These are phyloP conservation scores for Rotaria sp. DNA, from an alignment of 2,888 invertebrate genomes.

Conservation along the genomic window DNA sequence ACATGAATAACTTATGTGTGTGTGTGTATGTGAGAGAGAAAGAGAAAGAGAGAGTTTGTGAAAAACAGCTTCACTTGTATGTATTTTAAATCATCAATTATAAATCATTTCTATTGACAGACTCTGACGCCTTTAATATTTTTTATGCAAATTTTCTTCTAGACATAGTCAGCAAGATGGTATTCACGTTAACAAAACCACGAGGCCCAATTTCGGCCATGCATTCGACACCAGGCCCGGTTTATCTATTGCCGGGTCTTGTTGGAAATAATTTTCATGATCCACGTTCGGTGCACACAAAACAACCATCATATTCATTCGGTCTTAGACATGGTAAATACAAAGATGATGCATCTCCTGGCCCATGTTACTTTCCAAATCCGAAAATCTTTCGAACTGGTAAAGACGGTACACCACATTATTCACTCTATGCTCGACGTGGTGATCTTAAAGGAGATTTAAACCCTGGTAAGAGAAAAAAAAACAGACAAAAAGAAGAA, in stretches of 20 bases:
- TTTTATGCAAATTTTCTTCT: background rate
- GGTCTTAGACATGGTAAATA: background rate
- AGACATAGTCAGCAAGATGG: background rate
- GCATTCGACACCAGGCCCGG: slow-evolving; percentile 52
- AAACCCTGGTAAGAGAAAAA: slow-evolving; percentile 31
- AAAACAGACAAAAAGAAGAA: background rate
- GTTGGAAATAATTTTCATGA: slow-evolving; percentile 48
- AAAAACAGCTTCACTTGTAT: background rate
- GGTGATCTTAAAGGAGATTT: slow-evolving; percentile 23
- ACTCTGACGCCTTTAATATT: too few relatives aligned
- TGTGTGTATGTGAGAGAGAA: too few relatives aligned
- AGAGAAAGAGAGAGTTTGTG: background rate
- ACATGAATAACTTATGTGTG: background rate
- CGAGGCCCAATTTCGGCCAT: slow-evolving; percentile 50
- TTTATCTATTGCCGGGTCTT: slow-evolving; percentile 49
- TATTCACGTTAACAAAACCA: background rate
- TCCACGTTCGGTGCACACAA: slow-evolving; percentile 48
- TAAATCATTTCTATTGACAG: too few relatives aligned
- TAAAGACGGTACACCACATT: slow-evolving; percentile 47
- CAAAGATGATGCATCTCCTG: slow-evolving; percentile 42
- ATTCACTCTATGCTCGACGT: slow-evolving; percentile 42
- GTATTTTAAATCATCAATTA: background rate
- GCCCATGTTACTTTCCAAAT: slow-evolving; percentile 46
- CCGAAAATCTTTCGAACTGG: slow-evolving; percentile 46
- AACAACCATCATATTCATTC: slow-evolving; percentile 41